phyloP scores from a whole-genome alignment of 2,797 vertebrate genomes.

The Gadopsis bispinosus region DNA sequence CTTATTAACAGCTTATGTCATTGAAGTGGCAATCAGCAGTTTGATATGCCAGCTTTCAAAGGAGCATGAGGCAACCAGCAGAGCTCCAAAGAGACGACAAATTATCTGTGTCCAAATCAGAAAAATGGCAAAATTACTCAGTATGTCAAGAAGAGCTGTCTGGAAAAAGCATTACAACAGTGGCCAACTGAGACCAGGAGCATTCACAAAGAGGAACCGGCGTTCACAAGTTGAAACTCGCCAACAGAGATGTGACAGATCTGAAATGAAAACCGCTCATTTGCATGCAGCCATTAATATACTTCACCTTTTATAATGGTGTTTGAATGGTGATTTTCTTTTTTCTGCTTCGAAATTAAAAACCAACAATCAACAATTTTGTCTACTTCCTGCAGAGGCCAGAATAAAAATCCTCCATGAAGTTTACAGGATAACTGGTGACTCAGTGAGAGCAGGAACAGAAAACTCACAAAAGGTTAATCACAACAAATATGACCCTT shows the following conservation, averaged over 20 bases:
- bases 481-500: constrained; percentile 11
- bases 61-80: constrained; percentile 2
- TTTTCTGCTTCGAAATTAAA: background rate
- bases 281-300: background rate
- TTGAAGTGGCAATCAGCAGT: constrained; percentile 20
- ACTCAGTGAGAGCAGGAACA: background rate
- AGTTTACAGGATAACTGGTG: constrained; percentile 5
- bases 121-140: constrained; percentile 34
- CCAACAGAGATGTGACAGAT: background rate
- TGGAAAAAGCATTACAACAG: constrained; percentile 51
- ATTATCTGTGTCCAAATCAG: constrained; percentile 17
- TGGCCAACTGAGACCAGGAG: constrained; percentile 12
- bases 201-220: constrained; percentile 37
- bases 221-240: constrained; percentile 33
- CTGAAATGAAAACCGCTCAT: background rate
- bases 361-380: background rate
- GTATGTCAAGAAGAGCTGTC: constrained; percentile 28
- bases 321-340: background rate
- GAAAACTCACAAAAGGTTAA: constrained; percentile 15
- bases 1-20: constrained; percentile 29
- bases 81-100: constrained; percentile 14
- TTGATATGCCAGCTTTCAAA: constrained; percentile 33
- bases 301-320: background rate
- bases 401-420: background rate
- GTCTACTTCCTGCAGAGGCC: background rate